Evolutionary conservation across 2,888 invertebrate species (phyloP).

Genomic region (Mongoloraphidia duomilia): DNA sequence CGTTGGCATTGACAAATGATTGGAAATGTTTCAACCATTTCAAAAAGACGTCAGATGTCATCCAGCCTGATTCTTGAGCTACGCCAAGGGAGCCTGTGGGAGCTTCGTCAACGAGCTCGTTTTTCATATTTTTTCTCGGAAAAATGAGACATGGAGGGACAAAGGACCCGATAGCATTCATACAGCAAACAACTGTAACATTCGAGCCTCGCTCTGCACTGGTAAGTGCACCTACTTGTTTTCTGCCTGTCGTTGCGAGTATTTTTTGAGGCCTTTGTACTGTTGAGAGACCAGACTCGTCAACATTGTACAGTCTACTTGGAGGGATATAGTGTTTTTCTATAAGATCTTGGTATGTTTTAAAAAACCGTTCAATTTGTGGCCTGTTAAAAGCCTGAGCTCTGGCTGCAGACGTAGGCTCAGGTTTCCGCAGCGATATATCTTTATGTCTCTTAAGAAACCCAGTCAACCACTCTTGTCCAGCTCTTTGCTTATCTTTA

Average conservation of each 20-base stretch:
- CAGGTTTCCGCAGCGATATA: conserved; percentile 3
- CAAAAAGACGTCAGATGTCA: conserved; percentile 18
- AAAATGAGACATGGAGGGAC: conserved; percentile 25
- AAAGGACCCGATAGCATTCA: conserved; percentile 21
- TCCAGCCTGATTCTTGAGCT: conserved; percentile 21
- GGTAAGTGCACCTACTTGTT: conserved; percentile 25
- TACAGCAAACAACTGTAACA: conserved; percentile 22
- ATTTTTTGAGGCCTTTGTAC: conserved; percentile 25
- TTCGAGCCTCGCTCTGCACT: conserved; percentile 25
- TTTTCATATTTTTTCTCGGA: conserved; percentile 18
- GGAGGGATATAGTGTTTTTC: conserved; percentile 4
- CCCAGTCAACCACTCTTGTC: neutral
- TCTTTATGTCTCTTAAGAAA: conserved; percentile 1
- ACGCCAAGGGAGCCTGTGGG: conserved; percentile 22
- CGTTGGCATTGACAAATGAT: conserved; percentile 17
- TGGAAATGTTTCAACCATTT: conserved; percentile 19
- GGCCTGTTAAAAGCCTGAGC: conserved; percentile 2
- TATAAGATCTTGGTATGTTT: conserved; percentile 1
- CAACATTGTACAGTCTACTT: conserved; percentile 22
- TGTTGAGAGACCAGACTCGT: conserved; percentile 27
- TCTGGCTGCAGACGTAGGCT: conserved; percentile 1
- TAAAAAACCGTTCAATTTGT: neutral
- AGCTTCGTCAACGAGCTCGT: conserved; percentile 22
- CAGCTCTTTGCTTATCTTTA: neutral
- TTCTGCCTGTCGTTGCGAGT: conserved; percentile 23